Conservation (phyloP, 1,140 invertebrate species). For the Pectinophora gossypiella region DNA sequence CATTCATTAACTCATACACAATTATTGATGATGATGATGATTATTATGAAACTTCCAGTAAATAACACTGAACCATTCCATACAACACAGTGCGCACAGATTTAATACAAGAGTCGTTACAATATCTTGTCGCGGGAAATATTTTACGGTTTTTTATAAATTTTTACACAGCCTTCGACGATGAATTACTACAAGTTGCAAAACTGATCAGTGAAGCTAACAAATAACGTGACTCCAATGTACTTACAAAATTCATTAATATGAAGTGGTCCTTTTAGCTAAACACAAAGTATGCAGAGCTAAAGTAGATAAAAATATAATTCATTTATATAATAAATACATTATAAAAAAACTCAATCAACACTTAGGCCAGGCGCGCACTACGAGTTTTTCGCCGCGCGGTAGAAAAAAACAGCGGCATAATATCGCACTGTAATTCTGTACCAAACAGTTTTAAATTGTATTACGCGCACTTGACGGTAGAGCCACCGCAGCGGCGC, state of each 20-base stretch:
- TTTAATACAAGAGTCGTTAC: slow-evolving; percentile 59
- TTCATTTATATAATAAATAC: background rate
- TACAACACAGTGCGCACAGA: slow-evolving; percentile 60
- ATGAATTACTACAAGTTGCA: slow-evolving; percentile 70
- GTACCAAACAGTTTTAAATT: too few relatives aligned
- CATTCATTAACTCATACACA: too few relatives aligned
- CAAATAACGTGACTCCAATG: slow-evolving; percentile 52
- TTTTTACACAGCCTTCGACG: slow-evolving; percentile 70
- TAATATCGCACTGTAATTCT: too few relatives aligned
- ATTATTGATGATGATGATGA: too few relatives aligned
- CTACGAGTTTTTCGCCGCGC: too few relatives aligned
- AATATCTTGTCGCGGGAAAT: slow-evolving; percentile 51
- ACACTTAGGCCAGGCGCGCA: too few relatives aligned
- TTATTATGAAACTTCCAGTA: slow-evolving; percentile 73
- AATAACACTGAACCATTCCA: slow-evolving; percentile 73
- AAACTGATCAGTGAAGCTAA: slow-evolving; percentile 70
- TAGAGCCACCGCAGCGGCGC: too few relatives aligned
- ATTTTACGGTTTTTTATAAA: slow-evolving; percentile 55
- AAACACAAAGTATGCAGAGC: background rate
- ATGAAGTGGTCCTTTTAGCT: slow-evolving; percentile 45
- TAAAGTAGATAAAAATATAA: background rate
- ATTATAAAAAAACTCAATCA: background rate
- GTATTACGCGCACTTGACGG: too few relatives aligned
- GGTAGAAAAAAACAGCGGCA: too few relatives aligned
- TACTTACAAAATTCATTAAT: slow-evolving; percentile 59